Conservation (phyloP, 1,140 invertebrate genomes). For the Apis dorsata region DNA sequence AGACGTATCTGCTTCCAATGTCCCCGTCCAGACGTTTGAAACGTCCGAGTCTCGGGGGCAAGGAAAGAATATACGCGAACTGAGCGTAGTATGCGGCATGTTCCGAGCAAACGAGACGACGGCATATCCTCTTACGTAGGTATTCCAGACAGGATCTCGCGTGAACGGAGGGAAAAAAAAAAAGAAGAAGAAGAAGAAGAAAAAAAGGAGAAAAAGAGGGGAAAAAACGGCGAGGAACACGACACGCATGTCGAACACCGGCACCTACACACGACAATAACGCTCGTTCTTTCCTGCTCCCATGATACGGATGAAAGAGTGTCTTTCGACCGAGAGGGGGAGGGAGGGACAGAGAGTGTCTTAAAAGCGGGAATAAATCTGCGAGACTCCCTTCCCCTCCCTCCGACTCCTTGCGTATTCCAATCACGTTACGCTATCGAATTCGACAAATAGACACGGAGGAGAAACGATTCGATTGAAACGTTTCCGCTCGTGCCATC, state of each 20-base stretch:
- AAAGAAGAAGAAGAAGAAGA: neutral
- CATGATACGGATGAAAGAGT: slow-evolving; percentile 46
- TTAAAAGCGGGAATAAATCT: slow-evolving; percentile 28
- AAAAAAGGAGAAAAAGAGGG: neutral
- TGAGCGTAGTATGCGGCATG: slow-evolving; percentile 32
- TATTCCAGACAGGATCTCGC: slow-evolving; percentile 67
- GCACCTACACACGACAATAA: slow-evolving; percentile 37
- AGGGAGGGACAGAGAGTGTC: neutral
- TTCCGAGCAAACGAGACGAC: slow-evolving; percentile 66
- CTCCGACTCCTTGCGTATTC: neutral
- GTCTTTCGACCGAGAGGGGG: neutral
- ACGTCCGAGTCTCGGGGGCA: neutral
- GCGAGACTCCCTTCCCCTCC: neutral
- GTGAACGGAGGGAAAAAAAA: slow-evolving; percentile 40
- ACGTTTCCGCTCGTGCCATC: neutral
- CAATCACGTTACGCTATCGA: slow-evolving; percentile 3
- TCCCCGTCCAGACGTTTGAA: neutral
- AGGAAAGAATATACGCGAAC: slow-evolving; percentile 11
- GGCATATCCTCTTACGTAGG: slow-evolving; percentile 70
- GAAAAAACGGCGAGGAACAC: slow-evolving; percentile 31
- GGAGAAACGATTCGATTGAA: neutral
- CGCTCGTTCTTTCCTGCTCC: slow-evolving; percentile 9
- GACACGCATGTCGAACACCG: slow-evolving; percentile 54
- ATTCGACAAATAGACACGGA: neutral
- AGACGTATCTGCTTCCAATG: slow-evolving; percentile 33